Percentiles rank a stretch among this genome's conserved stretches.
Evolutionary conservation across 2,888 invertebrate species (phyloP).

Genomic region (Lacanobia oleracea): DNA sequence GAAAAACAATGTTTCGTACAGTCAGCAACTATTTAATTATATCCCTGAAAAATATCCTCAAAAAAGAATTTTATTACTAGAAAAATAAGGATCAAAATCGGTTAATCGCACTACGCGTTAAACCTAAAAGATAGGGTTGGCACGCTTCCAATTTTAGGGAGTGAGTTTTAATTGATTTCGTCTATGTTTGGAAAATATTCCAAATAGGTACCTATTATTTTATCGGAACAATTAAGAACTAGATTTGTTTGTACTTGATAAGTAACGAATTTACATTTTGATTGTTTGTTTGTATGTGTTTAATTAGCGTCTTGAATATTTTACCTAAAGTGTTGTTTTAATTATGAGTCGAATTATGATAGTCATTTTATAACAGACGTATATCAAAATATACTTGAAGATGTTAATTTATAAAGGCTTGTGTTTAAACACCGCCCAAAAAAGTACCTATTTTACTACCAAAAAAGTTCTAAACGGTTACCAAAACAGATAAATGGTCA

Average conservation of each 20-base stretch:
- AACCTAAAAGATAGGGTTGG: constrained; percentile 58
- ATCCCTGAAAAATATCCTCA: constrained; percentile 14
- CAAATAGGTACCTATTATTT: constrained; percentile 45
- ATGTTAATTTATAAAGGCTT: too few species aligned
- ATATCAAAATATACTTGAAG: too few species aligned
- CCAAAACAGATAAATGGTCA: too few species aligned
- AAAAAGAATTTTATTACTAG: constrained; percentile 21
- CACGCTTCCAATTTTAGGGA: constrained; percentile 59
- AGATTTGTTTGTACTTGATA: constrained; percentile 27
- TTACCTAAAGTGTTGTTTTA: constrained; percentile 18
- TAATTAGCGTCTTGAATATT: constrained; percentile 3
- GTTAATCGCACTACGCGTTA: constrained; percentile 1
- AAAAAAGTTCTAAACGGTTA: too few species aligned
- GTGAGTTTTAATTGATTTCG: constrained; percentile 71
- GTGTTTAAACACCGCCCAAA: too few species aligned
- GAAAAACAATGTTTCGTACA: constrained; percentile 58
- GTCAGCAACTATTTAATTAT: constrained; percentile 64
- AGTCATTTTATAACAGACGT: too few species aligned
- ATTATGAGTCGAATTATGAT: too few species aligned
- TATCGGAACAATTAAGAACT: constrained; percentile 28
- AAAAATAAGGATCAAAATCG: constrained; percentile 35
- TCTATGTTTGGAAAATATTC: constrained; percentile 63
- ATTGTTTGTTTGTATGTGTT: constrained; percentile 6
- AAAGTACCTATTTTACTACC: too few species aligned
- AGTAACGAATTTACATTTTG: constrained; percentile 33